Base-by-base conservation (phyloP, 2,797 vertebrate species). In the Cyprinodon diabolis region DNA sequence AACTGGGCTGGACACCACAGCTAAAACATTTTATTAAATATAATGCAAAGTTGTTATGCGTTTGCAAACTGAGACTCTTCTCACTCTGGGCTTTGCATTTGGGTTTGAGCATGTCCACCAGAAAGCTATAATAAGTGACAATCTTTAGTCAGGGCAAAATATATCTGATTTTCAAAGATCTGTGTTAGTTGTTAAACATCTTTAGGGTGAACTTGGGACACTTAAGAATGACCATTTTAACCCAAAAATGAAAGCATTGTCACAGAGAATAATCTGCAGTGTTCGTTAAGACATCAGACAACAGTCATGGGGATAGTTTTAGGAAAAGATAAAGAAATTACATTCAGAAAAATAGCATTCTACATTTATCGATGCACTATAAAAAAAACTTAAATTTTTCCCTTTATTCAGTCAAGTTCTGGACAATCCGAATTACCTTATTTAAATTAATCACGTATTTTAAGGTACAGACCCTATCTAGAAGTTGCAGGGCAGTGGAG, bases 41-140 rank as follows among this genome's bases (percentile, higher is more conserved):
- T 4, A 49, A 58, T 75, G 15, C 5, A 1, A 21, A 9, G 14
- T 2, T 21, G 40, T 8, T 66, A 62, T 43, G 21, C 37, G 69
- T 10, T 58, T 71, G 55, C 66, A 70, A 55, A 30, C 54, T 63
- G 67, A 71, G 71, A 5, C 25, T 48, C 25, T 58, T 13, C 35
- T 40, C 12, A 10, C 23, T 65, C 49, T 71, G 69, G 17, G 35
- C 15, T 40, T 37, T 37, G 21, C 37, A 43, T n/a, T 63, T 40
- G 37, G 40, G 11, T 43, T n/a, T 54, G 52, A 21, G 60, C 10
- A 63, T 5, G 17, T 62, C 37, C 37, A 62, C 21, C 60, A 43
- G 35, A 62, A 62, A 62, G 35, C 19, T 62, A 17, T 17, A 17
- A 6, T 3, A 17, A 51, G 6, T 17, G 14, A 51, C 15, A 15